Percentiles rank a stretch among this genome's conserved stretches.
Conservation (phyloP, 1,140 invertebrate species). For the Cotesia typhae region DNA sequence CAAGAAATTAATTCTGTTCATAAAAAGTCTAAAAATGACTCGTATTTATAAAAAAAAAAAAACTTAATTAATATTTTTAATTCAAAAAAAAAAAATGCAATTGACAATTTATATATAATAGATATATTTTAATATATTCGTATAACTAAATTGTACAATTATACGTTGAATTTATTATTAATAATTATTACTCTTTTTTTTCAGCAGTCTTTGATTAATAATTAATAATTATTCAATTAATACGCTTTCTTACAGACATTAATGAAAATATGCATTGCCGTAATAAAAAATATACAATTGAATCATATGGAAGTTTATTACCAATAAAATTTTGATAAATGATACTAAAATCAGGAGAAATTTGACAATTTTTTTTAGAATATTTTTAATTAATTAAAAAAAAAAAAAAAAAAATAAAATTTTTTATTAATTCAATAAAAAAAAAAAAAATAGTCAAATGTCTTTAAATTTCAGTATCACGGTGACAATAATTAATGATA, state of each 20-base stretch:
- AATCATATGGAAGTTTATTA: background rate
- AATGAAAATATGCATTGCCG: conserved; percentile 11
- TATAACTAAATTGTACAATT: conserved; percentile 33
- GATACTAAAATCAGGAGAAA: background rate
- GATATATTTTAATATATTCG: conserved; percentile 31
- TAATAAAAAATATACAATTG: conserved; percentile 26
- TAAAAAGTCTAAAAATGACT: too few species aligned
- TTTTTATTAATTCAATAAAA: too few species aligned
- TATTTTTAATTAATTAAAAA: too few species aligned
- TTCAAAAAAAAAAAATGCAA: conserved; percentile 15
- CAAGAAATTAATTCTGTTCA: too few species aligned
- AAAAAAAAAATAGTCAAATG: too few species aligned
- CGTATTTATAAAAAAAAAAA: background rate
- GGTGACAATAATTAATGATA: background rate
- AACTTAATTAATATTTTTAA: background rate
- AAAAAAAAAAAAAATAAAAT: too few species aligned
- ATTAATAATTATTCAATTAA: conserved; percentile 27
- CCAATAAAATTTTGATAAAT: background rate
- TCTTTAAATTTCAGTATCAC: too few species aligned
- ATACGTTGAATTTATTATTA: conserved; percentile 33
- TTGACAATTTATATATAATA: conserved; percentile 14
- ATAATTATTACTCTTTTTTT: conserved; percentile 10
- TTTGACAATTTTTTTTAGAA: too few species aligned
- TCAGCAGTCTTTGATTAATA: conserved; percentile 39
- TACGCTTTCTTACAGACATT: too few species aligned